Base-by-base conservation (phyloP, 1,140 invertebrate genomes). In the Micrasema minimum region DNA sequence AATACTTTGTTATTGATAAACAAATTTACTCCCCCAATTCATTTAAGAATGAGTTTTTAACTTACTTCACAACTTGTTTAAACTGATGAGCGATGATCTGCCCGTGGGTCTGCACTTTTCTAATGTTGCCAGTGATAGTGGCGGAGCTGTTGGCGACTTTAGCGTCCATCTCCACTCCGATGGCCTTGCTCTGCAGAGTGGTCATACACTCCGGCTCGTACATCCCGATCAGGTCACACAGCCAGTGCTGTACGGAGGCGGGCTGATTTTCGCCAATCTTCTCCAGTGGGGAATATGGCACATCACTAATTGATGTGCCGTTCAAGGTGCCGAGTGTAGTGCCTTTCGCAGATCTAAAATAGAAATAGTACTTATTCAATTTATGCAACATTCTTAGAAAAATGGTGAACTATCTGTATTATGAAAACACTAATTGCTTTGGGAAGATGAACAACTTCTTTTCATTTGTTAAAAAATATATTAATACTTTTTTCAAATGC, bases 151-250 rank as follows among this genome's bases (percentile, higher is more conserved):
- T 79, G 4, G 81, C 80, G 0, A 85, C 80, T 76, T 81, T 62
- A 0, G 83, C 81, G 20, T 84, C 82, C 74, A 87, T 81, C 72
- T 89, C 88, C 0, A 83, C 82, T 0, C 87, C 85, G 38, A 94
- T 82, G 1, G 90, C 90, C 80, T 95, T 95, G 68, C 89, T 90
- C 80, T 94, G 93, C 6, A 95, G 81, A 1, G 91, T 91, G 35
- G 88, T 90, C 86, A 92, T 91, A 79, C 92, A 93, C 82, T 95
- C 93, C 18, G 89, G 87, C 76, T 94, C 92, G 62, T 88, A 89
- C 5, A 87, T 85, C 31, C 85, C 81, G 35, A 88, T 80, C 12
- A 92, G 80, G 76, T 93, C 91, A 57, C 86, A 82, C 14, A 93
- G 77, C 92, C 92, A 94, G 65, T 83, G 80, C 57, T 84, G 82